Base-by-base conservation (phyloP, 2,797 vertebrate species). In the Alcedo quadribrachys region DNA sequence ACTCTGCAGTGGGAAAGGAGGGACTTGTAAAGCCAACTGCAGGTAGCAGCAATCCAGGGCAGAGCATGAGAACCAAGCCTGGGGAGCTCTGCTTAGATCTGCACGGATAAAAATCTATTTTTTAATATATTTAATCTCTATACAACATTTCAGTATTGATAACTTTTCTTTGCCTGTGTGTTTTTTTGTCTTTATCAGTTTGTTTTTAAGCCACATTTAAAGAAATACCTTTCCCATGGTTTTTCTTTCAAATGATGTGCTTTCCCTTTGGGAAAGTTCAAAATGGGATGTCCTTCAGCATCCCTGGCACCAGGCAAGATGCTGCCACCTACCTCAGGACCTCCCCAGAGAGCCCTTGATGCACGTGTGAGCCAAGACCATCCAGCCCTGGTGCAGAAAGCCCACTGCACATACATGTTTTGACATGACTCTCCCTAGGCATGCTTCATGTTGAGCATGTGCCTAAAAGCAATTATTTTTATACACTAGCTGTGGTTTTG, bases 21-120 rank as follows among this genome's bases (percentile, higher is more conserved):
- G 51, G 89, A 75, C 76, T 88, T 35, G 74, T 92, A 85, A 95
- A 92, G 79, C 81, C 90, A 94, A 92, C 48, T 90, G 65, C 75
- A 70, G 78, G 65, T 71, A 93, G 78, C 71, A 87, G 66, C 24
- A 95, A 87, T n/a, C 50, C 71, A 15, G 10, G 9, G 35, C 21
- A 93, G 84, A 90, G 82, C 60, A 78, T 1, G 22, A 87, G 89
- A 74, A 90, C 19, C 61, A 54, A 94, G 42, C 50, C 57, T 46
- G 65, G 19, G 46, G 81, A 90, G 75, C 68, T 85, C 86, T 87
- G 73, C 65, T 54, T 70, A 57, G 40, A 76, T 35, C 68, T 32
- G 37, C 37, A 40, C 15, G 14, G 6, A 40, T 15, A 40, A 15
- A 40, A 40, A 40, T 40, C 14, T 40, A 40, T 40, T 82, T 67